Conservation (phyloP, 2,113 vertebrate genomes). For the Oxyruncus cristatus region DNA sequence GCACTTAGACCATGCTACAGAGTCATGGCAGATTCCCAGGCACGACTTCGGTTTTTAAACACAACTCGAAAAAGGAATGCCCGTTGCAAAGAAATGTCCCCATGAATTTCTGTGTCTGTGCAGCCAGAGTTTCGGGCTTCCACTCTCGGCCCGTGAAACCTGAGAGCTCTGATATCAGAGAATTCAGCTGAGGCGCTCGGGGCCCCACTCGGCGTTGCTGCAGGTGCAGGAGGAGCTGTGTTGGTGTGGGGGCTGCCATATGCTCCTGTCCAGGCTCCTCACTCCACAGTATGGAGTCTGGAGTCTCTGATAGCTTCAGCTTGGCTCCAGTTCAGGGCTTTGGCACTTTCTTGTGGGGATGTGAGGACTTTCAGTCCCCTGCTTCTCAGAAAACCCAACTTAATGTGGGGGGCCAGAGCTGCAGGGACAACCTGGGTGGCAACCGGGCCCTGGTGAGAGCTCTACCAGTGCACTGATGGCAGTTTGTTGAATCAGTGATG, state of each 20-base stretch:
- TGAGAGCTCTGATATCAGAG: not conserved
- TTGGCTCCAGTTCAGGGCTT: not conserved
- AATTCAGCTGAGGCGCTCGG: not conserved
- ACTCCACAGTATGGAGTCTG: fast-evolving
- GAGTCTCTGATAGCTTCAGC: not conserved
- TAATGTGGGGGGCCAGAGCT: not conserved
- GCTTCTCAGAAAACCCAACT: not conserved
- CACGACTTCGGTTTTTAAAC: not conserved
- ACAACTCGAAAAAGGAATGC: not conserved
- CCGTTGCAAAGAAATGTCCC: not conserved
- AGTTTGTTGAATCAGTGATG: not conserved
- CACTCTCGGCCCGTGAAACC: fast-evolving
- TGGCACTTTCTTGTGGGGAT: not conserved
- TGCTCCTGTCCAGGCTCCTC: too few relatives aligned
- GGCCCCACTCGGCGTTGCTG: not conserved
- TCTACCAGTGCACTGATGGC: not conserved
- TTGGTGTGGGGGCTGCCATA: not conserved
- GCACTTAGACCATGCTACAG: not conserved
- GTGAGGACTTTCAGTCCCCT: not conserved
- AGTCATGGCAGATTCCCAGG: not conserved
- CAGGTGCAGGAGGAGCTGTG: not conserved
- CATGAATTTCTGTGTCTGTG: not conserved
- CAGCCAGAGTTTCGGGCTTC: not conserved
- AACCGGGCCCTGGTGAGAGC: not conserved
- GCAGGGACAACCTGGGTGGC: too few relatives aligned